phyloP scores from a whole-genome alignment of 2,113 vertebrate species.

The Gopherus flavomarginatus region DNA sequence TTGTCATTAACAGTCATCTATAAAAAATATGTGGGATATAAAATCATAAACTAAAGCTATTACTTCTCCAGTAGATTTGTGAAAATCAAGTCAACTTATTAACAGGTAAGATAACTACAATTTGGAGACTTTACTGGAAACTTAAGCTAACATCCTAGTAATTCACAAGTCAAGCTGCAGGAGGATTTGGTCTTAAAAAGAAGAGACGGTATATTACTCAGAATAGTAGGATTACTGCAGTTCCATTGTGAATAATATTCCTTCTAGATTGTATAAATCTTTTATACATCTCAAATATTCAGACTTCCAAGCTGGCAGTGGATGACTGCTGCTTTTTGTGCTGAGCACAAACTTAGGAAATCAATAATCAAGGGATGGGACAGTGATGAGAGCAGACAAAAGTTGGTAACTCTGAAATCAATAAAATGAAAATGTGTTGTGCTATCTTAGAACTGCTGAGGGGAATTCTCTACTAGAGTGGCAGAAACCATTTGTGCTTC shows the following conservation, averaged over 20 bases:
- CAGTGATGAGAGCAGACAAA: neutral
- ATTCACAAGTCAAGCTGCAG: neutral
- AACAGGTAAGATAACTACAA: neutral
- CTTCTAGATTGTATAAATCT: neutral
- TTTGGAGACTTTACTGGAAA: slow-evolving; percentile 10
- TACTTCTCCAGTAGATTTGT: neutral
- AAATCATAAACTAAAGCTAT: slow-evolving; percentile 1
- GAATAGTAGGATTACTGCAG: neutral
- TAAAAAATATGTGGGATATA: slow-evolving; percentile 7
- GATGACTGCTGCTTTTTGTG: neutral
- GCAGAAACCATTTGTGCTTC: neutral
- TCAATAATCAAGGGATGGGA: neutral
- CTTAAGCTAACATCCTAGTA: neutral
- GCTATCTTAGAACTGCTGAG: fast-evolving
- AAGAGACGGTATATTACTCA: neutral
- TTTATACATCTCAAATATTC: neutral
- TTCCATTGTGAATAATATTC: neutral
- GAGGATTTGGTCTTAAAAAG: slow-evolving; percentile 13
- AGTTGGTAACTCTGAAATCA: neutral
- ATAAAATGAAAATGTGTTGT: neutral
- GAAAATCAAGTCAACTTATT: neutral
- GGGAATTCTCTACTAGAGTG: neutral
- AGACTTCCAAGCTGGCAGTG: neutral
- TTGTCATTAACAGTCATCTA: neutral
- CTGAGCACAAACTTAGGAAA: neutral